Evolutionary conservation across 2,797 vertebrate genomes (phyloP).

Genomic region (Aselliscus stoliczkanus): DNA sequence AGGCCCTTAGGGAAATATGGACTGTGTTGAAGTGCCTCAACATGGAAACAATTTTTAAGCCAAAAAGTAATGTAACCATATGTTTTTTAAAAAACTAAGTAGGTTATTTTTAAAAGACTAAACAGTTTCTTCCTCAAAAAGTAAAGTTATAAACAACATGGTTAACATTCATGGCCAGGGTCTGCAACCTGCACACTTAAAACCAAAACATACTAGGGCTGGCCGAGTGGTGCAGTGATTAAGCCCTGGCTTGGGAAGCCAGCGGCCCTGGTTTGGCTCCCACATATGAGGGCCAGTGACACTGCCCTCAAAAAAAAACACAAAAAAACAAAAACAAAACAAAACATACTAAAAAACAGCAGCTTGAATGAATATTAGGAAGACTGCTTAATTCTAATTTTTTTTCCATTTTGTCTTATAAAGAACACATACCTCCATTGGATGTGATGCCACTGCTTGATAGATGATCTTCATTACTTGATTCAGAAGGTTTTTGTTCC

Average conservation of each 20-base stretch:
- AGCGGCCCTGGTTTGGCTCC: too few species aligned
- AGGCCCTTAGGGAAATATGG: neutral
- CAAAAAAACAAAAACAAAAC: constrained; percentile 1
- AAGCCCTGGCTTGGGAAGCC: too few species aligned
- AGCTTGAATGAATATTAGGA: neutral
- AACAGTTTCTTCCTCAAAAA: neutral
- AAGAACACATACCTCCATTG: constrained; percentile 42
- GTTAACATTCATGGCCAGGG: neutral
- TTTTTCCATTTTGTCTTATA: neutral
- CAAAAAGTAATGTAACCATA: neutral
- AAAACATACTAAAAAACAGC: neutral
- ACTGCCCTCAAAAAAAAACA: too few species aligned
- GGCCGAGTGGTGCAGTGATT: too few species aligned
- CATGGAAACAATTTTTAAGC: neutral
- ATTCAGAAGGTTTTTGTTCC: constrained; percentile 74
- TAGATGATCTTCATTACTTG: constrained; percentile 62
- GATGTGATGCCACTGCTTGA: constrained; percentile 23
- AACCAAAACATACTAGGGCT: neutral
- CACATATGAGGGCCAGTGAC: too few species aligned
- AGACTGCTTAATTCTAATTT: neutral
- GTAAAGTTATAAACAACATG: neutral
- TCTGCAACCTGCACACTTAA: neutral
- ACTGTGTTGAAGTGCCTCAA: neutral
- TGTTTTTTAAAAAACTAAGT: neutral
- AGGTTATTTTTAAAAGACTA: neutral